Evolutionary conservation across 2,113 vertebrate genomes (phyloP).

Genomic region (Perccottus glenii): DNA sequence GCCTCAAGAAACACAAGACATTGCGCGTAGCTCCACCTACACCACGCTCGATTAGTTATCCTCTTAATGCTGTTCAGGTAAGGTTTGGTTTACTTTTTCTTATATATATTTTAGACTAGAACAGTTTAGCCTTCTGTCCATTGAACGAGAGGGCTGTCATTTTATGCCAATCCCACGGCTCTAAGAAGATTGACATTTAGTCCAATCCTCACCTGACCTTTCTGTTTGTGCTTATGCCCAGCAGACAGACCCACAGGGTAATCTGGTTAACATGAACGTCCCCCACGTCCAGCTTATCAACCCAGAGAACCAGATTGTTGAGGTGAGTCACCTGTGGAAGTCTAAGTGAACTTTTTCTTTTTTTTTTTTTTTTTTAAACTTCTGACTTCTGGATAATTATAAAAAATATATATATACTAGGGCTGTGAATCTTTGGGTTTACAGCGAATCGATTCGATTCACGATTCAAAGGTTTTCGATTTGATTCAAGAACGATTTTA

Average conservation of each 20-base stretch:
- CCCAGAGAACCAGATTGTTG: conserved; percentile 98
- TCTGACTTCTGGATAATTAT: too few relatives aligned
- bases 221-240: conserved; percentile 38
- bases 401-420: too few relatives aligned
- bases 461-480: too few relatives aligned
- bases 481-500: too few relatives aligned
- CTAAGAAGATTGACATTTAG: conserved; percentile 52
- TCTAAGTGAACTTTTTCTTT: neutral
- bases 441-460: too few relatives aligned
- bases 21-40: conserved; percentile 85
- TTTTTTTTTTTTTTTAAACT: too few relatives aligned
- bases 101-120: too few relatives aligned
- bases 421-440: too few relatives aligned
- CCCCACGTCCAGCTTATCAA: conserved; percentile 99
- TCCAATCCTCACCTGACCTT: conserved; percentile 47
- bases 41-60: conserved; percentile 84
- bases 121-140: neutral
- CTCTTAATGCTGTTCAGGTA: conserved; percentile 88
- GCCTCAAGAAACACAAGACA: conserved; percentile 95
- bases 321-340: conserved; percentile 81
- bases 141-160: conserved; percentile 23
- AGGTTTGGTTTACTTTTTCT: neutral
- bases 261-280: conserved; percentile 90
- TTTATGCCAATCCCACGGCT: conserved; percentile 36
- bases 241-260: conserved; percentile 87